Evolutionary conservation across 2,113 vertebrate genomes (phyloP).

Genomic region (Varanus salvator): DNA sequence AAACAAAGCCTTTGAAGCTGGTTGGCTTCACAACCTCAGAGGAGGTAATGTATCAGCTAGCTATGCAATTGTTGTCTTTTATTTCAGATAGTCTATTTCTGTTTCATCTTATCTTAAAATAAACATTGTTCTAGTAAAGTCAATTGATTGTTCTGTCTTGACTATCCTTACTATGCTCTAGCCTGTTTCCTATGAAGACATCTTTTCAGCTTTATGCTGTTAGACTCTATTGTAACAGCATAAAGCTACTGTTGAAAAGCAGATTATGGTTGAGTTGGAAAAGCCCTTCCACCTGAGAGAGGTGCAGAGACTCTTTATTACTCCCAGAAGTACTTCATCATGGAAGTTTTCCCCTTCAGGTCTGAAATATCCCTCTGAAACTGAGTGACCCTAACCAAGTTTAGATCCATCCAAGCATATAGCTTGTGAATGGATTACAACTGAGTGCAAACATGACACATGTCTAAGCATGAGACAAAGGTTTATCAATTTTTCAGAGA

Average conservation of each 20-base stretch:
- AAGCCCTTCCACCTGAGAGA: background rate
- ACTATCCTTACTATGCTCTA: background rate
- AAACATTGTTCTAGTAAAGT: slow-evolving; percentile 17
- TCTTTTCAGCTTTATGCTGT: background rate
- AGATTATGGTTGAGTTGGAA: background rate
- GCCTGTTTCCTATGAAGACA: background rate
- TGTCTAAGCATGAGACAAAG: too few species aligned
- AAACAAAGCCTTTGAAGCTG: slow-evolving; percentile 11
- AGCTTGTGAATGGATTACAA: too few species aligned
- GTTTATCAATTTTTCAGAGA: too few species aligned
- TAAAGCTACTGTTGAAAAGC: background rate
- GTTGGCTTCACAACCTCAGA: background rate
- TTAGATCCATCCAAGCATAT: background rate
- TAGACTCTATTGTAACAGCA: background rate
- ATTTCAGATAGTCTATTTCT: background rate
- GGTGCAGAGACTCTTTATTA: background rate
- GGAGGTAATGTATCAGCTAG: background rate
- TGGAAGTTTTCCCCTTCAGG: background rate
- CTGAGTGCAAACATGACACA: too few species aligned
- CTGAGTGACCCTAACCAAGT: background rate
- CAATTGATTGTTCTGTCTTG: background rate
- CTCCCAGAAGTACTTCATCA: background rate
- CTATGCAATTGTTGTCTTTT: background rate
- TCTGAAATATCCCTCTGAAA: background rate
- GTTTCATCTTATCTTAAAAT: background rate